phyloP scores from a whole-genome alignment of 2,113 vertebrate genomes.

The Lathamus discolor region DNA sequence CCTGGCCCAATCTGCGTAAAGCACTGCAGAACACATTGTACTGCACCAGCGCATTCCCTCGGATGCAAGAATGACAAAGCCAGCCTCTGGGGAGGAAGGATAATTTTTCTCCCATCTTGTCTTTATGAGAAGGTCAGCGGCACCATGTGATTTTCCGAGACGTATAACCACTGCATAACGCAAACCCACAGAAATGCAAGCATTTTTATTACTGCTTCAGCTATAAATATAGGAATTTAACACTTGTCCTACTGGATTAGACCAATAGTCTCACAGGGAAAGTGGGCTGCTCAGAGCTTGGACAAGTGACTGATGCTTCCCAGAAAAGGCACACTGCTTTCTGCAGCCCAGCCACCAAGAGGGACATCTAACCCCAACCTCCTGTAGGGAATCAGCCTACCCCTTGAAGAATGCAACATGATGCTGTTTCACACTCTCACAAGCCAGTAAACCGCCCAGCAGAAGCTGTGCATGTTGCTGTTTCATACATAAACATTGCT shows the following conservation, averaged over 20 bases:
- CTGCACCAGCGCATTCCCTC: neutral
- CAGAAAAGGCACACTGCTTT: neutral
- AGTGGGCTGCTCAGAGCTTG: neutral
- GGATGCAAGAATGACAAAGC: neutral
- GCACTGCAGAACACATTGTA: neutral
- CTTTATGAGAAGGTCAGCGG: constrained; percentile 20
- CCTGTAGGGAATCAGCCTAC: neutral
- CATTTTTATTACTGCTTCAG: neutral
- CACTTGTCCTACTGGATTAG: neutral
- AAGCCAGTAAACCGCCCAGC: neutral
- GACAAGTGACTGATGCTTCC: neutral
- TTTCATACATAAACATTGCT: neutral
- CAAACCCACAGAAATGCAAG: neutral
- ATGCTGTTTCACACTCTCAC: neutral
- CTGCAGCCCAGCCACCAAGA: neutral
- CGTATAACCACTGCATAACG: neutral
- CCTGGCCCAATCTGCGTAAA: neutral
- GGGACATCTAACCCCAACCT: neutral
- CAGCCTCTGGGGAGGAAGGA: neutral
- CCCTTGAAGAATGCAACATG: neutral
- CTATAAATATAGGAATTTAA: constrained; percentile 11
- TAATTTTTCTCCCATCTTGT: neutral
- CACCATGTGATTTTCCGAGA: neutral
- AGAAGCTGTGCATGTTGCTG: neutral
- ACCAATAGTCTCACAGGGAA: neutral